phyloP scores from a whole-genome alignment of 1,140 invertebrate genomes.

The Halyomorpha halys region DNA sequence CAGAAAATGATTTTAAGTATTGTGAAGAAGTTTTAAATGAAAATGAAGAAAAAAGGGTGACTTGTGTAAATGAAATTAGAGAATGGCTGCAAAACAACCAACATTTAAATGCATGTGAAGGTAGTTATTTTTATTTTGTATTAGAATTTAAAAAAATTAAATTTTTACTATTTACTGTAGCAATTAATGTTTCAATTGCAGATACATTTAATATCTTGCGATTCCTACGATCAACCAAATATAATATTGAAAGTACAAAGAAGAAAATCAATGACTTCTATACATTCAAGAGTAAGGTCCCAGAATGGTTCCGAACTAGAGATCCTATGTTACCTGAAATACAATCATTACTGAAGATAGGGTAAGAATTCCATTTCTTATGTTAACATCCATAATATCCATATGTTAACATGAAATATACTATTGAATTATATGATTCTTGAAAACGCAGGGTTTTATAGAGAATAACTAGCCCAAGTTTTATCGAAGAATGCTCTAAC shows the following conservation, averaged over 20 bases:
- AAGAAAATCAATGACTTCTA: slow-evolving; percentile 47
- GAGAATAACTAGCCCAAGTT: too few relatives aligned
- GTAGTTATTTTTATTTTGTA: background rate
- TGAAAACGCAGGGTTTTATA: too few relatives aligned
- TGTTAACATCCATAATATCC: too few relatives aligned
- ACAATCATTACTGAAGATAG: slow-evolving; percentile 45
- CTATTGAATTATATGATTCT: too few relatives aligned
- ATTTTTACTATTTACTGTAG: background rate
- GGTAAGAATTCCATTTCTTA: slow-evolving; percentile 33
- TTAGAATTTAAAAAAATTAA: background rate
- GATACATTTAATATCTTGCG: slow-evolving; percentile 31
- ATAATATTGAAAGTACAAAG: slow-evolving; percentile 45
- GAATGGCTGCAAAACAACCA: background rate
- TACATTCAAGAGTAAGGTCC: slow-evolving; percentile 40
- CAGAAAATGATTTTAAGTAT: background rate
- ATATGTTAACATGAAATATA: too few relatives aligned
- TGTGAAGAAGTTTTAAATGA: slow-evolving; percentile 2
- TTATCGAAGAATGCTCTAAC: too few relatives aligned
- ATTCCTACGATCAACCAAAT: slow-evolving; percentile 52
- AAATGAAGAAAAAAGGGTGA: slow-evolving; percentile 3
- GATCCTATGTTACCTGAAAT: slow-evolving; percentile 46
- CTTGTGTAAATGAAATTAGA: background rate
- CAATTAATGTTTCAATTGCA: too few relatives aligned
- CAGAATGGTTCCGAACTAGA: slow-evolving; percentile 50
- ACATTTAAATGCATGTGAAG: slow-evolving; percentile 4